Conservation (phyloP, 2,113 vertebrate species). For the Gallinago paraguaiae region DNA sequence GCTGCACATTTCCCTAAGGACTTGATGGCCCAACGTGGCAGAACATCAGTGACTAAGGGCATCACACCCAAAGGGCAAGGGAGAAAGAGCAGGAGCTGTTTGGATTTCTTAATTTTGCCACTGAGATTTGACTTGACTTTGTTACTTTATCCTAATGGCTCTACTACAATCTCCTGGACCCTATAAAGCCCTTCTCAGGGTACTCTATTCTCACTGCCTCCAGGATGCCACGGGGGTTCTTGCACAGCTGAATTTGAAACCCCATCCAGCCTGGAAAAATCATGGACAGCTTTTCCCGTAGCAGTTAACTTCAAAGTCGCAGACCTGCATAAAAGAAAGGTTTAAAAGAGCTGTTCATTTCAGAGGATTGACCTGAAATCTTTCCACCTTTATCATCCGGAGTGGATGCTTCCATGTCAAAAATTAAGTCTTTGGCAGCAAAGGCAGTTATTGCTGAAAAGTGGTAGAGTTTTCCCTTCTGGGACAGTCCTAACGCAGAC, state of each 20-base stretch:
- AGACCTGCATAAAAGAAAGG: not conserved
- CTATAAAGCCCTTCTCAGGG: not conserved
- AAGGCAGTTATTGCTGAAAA: not conserved
- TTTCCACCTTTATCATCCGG: not conserved
- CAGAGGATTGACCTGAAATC: not conserved
- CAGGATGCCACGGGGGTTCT: not conserved
- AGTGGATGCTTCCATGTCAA: not conserved
- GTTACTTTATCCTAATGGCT: not conserved
- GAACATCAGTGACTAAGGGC: not conserved
- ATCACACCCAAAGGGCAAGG: not conserved
- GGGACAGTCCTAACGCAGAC: not conserved
- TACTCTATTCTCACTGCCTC: not conserved
- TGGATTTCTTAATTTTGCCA: not conserved
- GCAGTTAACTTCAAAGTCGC: not conserved
- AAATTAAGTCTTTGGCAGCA: slow-evolving; percentile 26
- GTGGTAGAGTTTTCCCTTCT: not conserved
- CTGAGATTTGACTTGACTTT: not conserved
- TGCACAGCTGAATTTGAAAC: not conserved
- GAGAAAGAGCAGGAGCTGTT: not conserved
- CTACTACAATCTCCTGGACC: not conserved
- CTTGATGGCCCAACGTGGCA: not conserved
- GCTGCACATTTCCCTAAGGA: not conserved
- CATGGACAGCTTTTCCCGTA: not conserved
- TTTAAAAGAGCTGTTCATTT: not conserved
- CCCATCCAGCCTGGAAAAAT: not conserved